Evolutionary conservation across 2,797 vertebrate genomes (phyloP), one percentile per base, ranked within the genome.

Genomic region (Chiloscyllium punctatum): DNA sequence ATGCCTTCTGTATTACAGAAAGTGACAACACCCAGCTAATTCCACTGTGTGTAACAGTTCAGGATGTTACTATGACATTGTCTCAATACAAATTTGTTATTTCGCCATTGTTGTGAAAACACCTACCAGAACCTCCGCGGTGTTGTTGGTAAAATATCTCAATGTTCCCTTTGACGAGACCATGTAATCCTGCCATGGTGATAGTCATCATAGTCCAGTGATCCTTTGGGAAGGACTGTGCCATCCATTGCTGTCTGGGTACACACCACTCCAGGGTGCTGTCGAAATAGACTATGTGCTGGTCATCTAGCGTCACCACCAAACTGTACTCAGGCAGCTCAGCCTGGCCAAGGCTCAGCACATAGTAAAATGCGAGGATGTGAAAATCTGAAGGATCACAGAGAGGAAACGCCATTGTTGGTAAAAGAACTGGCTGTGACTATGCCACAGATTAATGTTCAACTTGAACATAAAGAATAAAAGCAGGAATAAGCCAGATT

Each of bases 251-350:
- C 15, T 91, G 88, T 37, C 88, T 91, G 88, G 88, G 53, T 15
- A 91, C 57, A 33, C 33, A 33, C 53, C 16, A 30, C 1, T 66
- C 13, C 57, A 91, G 33, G 3, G 88, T 91, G 53, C 88, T 91
- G 33, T 91, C 88, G 16, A 91, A 91, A n/a, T 91, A 91, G 2
- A 3, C 53, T 66, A 91, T 91, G 30, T 91, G 57, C 2, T n/a
- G 33, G 57, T 91, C 57, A 66, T 91, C 88, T 16, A 91, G 33
- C 88, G 62, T 91, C 6, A 33, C 57, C 25, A 91, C 57, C 57
- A 91, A 62, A 18, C 88, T 91, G 16, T 91, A 91, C 53, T 91
- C 88, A 16, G 88, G 53, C 57, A 91, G 33, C 53, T 91, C 88
- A 18, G 53, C 57, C 88, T 11, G 16, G 15, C 88, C 53, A 62